Percentiles rank a stretch among this genome's conserved stretches.
Conservation (phyloP, 1,140 invertebrate genomes). For the Heliothis virescens region DNA sequence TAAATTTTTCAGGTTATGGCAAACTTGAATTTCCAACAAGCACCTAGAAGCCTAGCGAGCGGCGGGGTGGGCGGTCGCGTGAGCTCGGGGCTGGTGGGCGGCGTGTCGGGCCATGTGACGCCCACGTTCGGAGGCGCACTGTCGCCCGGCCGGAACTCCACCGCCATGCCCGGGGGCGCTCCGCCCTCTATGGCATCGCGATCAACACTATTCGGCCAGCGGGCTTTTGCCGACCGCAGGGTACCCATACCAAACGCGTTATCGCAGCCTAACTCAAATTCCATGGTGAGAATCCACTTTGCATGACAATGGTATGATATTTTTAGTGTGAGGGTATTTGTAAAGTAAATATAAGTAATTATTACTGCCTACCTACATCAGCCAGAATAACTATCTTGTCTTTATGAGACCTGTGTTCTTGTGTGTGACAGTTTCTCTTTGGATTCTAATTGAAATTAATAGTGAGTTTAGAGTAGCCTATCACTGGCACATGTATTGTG, state of each 20-base stretch:
- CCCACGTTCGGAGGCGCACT: constrained; percentile 81
- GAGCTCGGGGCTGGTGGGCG: constrained; percentile 87
- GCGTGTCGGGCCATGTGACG: constrained; percentile 86
- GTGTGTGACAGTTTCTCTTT: neutral
- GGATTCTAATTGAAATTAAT: neutral
- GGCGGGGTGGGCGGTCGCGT: constrained; percentile 88
- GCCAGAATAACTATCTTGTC: neutral
- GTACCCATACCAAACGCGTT: constrained; percentile 88
- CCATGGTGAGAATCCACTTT: constrained; percentile 75
- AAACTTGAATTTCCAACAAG: constrained; percentile 94
- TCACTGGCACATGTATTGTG: too few species aligned
- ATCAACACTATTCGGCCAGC: constrained; percentile 90
- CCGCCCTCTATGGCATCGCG: constrained; percentile 85
- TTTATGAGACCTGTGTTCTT: neutral
- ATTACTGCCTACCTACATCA: neutral
- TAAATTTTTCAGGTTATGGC: constrained; percentile 89
- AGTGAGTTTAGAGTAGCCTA: neutral
- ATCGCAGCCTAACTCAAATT: constrained; percentile 88
- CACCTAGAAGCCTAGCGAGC: constrained; percentile 91
- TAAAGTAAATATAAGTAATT: too few species aligned
- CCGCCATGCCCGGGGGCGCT: constrained; percentile 85
- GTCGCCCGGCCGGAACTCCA: constrained; percentile 81
- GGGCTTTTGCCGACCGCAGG: constrained; percentile 92
- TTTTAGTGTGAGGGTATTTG: too few species aligned
- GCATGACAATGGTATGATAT: too few species aligned